Evolutionary conservation across 2,797 vertebrate species (phyloP).

Genomic region (Lindbergichthys nudifrons): DNA sequence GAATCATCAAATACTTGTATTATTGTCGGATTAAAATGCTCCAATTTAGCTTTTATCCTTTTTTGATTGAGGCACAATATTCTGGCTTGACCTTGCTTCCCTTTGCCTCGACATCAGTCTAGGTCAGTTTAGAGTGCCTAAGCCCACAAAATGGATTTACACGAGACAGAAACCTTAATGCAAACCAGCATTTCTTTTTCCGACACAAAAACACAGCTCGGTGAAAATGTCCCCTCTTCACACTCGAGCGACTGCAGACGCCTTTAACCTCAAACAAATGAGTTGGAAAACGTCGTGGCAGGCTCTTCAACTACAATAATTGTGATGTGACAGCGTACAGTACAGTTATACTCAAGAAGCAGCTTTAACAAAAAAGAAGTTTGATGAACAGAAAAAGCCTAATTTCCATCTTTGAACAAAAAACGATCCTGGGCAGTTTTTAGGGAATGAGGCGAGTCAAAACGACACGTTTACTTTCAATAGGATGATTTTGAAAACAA

Average conservation of each 20-base stretch:
- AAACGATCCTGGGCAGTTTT: slow-evolving; percentile 29
- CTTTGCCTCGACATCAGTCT: slow-evolving; percentile 29
- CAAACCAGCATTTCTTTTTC: slow-evolving; percentile 77
- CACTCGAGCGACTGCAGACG: slow-evolving; percentile 22
- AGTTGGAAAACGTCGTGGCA: slow-evolving; percentile 9
- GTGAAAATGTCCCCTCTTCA: slow-evolving; percentile 35
- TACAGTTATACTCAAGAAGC: slow-evolving; percentile 39
- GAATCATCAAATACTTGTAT: slow-evolving; percentile 41
- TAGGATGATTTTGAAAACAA: slow-evolving; percentile 41
- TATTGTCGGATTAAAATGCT: slow-evolving; percentile 28
- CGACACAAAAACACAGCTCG: slow-evolving; percentile 28
- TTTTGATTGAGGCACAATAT: slow-evolving; percentile 51
- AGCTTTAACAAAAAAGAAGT: not conserved
- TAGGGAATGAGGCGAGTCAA: slow-evolving; percentile 20
- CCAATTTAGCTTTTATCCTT: slow-evolving; percentile 15
- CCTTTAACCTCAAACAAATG: slow-evolving; percentile 11
- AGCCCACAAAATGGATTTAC: slow-evolving; percentile 73
- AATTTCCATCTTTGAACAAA: slow-evolving; percentile 11
- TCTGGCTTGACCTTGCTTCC: slow-evolving; percentile 41
- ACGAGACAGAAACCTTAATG: slow-evolving; percentile 88
- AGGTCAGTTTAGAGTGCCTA: slow-evolving; percentile 75
- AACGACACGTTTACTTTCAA: slow-evolving; percentile 32
- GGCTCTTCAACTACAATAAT: slow-evolving; percentile 38
- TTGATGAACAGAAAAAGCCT: not conserved
- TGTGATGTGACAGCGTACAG: slow-evolving; percentile 47